Conservation (phyloP, 2,797 vertebrate genomes). For the Lepidocolaptes lacrymiger region DNA sequence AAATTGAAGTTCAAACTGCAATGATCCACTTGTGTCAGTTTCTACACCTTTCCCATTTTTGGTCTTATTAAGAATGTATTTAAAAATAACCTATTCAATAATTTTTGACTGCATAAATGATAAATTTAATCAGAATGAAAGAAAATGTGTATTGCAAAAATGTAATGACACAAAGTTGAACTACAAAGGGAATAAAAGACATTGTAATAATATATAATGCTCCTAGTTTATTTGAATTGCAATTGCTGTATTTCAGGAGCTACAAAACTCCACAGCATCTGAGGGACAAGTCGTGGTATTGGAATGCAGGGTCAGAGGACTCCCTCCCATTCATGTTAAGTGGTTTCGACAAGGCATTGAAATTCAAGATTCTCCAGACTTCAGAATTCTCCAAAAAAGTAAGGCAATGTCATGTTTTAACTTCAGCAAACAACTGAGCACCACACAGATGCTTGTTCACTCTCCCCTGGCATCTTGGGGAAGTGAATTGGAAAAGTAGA, state of each 20-base stretch:
- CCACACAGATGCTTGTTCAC: neutral
- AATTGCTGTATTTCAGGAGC: conserved; percentile 77
- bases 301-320: conserved; percentile 91
- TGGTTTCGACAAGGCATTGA: conserved; percentile 92
- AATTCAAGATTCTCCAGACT: conserved; percentile 96
- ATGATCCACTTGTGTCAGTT: neutral
- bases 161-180: neutral
- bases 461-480: neutral
- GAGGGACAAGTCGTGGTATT: conserved; percentile 95
- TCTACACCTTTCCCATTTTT: neutral
- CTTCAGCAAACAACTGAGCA: neutral
- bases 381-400: conserved; percentile 98
- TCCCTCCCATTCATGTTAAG: conserved; percentile 84
- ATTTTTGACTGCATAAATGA: neutral
- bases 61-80: neutral
- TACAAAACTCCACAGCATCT: conserved; percentile 87
- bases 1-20: neutral
- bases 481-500: neutral
- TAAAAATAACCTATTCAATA: neutral
- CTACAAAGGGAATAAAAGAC: neutral
- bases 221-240: neutral
- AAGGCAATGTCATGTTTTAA: conserved; percentile 51
- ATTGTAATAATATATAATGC: neutral
- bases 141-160: neutral
- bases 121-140: neutral